Evolutionary conservation across 1,140 invertebrate species (phyloP).

Genomic region (Cydia amplana): DNA sequence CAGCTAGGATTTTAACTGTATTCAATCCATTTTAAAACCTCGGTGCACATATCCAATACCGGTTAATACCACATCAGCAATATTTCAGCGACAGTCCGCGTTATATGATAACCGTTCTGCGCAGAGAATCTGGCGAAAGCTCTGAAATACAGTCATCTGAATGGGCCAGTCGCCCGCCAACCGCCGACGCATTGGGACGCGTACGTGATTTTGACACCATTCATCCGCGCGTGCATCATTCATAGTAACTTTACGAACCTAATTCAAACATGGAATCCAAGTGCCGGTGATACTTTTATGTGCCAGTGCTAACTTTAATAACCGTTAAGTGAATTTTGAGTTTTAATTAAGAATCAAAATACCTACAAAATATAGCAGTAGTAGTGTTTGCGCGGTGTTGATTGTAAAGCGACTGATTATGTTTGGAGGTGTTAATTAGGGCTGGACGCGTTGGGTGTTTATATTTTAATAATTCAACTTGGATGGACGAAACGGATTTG

Average conservation of each 20-base stretch:
- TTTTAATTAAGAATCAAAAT: not conserved
- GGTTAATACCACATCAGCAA: conserved; percentile 24
- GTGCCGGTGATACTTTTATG: not conserved
- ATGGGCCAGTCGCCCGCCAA: conserved; percentile 26
- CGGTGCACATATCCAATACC: conserved; percentile 12
- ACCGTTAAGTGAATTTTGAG: conserved; percentile 14
- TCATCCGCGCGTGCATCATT: conserved; percentile 19
- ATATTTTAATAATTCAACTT: not conserved
- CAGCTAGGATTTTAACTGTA: not conserved
- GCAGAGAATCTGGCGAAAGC: conserved; percentile 32
- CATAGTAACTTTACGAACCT: conserved; percentile 3
- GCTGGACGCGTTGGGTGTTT: conserved; percentile 22
- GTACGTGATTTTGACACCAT: not conserved
- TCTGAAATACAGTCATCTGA: conserved; percentile 33
- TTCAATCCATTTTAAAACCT: not conserved
- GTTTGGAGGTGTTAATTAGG: conserved; percentile 6
- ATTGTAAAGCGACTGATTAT: conserved; percentile 24
- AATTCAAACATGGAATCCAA: conserved; percentile 2
- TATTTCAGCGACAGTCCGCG: conserved; percentile 31
- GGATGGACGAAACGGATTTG: not conserved
- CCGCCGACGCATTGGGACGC: not conserved
- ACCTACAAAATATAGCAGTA: not conserved
- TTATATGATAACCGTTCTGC: conserved; percentile 28
- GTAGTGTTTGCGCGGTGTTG: conserved; percentile 12
- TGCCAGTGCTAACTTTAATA: conserved; percentile 10